Percentiles rank a stretch among this genome's conserved stretches.
phyloP scores from a whole-genome alignment of 2,797 vertebrate species.

The Phoxinus dragarum region DNA sequence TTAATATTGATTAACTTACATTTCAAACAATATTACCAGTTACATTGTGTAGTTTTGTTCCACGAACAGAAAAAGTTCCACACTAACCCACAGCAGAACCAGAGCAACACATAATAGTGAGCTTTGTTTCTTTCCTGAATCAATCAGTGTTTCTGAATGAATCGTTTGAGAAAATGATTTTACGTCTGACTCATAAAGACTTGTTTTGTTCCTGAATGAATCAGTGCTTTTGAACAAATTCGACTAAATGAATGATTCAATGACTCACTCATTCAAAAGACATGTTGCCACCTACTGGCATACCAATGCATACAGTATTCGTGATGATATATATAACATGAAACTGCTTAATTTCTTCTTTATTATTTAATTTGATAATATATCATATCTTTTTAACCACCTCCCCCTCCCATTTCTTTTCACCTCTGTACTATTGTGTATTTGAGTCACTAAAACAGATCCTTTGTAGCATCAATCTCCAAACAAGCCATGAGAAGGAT shows the following conservation, averaged over 20 bases:
- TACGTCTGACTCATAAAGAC: not conserved
- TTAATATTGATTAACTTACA: not conserved
- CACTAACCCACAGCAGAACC: not conserved
- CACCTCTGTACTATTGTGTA: not conserved
- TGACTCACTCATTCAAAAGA: not conserved
- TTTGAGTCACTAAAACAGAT: not conserved
- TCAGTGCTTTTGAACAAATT: not conserved
- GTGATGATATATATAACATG: not conserved
- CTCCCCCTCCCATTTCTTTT: not conserved
- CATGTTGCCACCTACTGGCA: not conserved
- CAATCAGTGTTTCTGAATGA: not conserved
- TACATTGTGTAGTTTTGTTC: not conserved
- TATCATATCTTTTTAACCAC: not conserved
- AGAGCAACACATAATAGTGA: not conserved
- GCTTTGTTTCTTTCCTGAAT: not conserved
- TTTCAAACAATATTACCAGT: not conserved
- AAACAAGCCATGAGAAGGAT: constrained; percentile 21
- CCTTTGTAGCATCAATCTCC: not conserved
- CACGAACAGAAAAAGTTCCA: not conserved
- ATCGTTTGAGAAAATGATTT: not conserved
- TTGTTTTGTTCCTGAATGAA: not conserved
- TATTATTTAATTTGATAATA: not conserved
- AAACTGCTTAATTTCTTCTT: not conserved
- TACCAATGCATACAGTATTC: not conserved
- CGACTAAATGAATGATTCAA: not conserved